Percentiles rank a stretch among this genome's conserved stretches.
These are phyloP conservation scores for Holcopasites calliopsidis DNA, from an alignment of 1,140 invertebrate species.

Conservation along the genomic window DNA sequence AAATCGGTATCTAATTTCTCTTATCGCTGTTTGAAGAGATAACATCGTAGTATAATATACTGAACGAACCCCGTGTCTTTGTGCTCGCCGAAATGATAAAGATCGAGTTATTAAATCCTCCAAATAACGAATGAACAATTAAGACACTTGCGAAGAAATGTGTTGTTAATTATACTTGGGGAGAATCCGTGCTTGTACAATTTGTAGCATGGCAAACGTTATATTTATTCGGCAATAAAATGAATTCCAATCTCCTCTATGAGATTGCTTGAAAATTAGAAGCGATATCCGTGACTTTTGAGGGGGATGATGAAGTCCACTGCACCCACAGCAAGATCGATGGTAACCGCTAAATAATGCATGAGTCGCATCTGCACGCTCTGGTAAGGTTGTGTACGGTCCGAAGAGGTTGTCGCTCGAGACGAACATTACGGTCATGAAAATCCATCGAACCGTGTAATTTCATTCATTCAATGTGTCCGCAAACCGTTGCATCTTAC, in stretches of 20 bases:
- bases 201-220: too few species aligned
- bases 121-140: too few species aligned
- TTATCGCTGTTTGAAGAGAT: too few species aligned
- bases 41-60: not conserved
- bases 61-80: not conserved
- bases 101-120: too few species aligned
- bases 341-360: conserved; percentile 47
- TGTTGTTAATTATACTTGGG: too few species aligned
- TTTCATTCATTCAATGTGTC: not conserved
- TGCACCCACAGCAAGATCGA: conserved; percentile 35
- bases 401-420: conserved; percentile 9
- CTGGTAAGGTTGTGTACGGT: conserved; percentile 19
- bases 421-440: conserved; percentile 2
- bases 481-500: not conserved
- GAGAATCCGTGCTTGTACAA: too few species aligned
- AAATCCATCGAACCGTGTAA: not conserved
- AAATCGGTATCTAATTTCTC: not conserved
- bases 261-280: not conserved
- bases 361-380: conserved; percentile 37
- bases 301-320: conserved; percentile 28
- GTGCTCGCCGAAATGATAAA: too few species aligned
- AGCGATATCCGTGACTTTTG: conserved; percentile 3
- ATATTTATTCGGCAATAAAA: too few species aligned
- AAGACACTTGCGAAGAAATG: too few species aligned
- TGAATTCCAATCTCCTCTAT: not conserved